Percentiles rank a stretch among this genome's conserved stretches.
Conservation (phyloP, 2,888 invertebrate species). For the Abscondita cerata region DNA sequence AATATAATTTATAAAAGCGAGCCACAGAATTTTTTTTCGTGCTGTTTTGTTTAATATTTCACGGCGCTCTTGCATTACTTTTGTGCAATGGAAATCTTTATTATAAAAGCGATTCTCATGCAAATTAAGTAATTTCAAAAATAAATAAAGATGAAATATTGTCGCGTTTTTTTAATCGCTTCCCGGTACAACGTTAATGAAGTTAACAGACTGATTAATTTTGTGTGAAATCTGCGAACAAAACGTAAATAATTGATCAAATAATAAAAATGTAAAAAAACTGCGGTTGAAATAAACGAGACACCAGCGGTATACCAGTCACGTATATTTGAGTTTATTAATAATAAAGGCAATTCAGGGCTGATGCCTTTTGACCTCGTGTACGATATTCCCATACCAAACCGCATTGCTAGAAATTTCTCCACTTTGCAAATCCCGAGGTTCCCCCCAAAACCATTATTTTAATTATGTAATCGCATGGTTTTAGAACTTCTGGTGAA, state of each 20-base stretch:
- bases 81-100: too few species aligned
- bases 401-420: slow-evolving; percentile 6
- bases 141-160: too few species aligned
- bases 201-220: too few species aligned
- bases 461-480: slow-evolving; percentile 12
- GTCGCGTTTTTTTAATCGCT: too few species aligned
- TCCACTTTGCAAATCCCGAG: slow-evolving; percentile 10
- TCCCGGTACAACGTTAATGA: too few species aligned
- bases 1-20: too few species aligned
- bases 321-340: slow-evolving; percentile 24
- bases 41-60: too few species aligned
- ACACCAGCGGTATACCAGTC: slow-evolving; percentile 8
- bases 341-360: slow-evolving; percentile 23
- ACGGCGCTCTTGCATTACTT: too few species aligned
- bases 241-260: slow-evolving; percentile 9
- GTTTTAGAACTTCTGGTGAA: slow-evolving; percentile 15
- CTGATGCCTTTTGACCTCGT: slow-evolving; percentile 16
- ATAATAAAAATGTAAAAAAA: slow-evolving; percentile 7
- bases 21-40: too few species aligned
- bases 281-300: slow-evolving; percentile 7
- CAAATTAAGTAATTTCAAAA: too few species aligned
- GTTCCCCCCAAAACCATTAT: slow-evolving; percentile 12
- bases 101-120: too few species aligned
- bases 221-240: background rate
- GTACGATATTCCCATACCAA: slow-evolving; percentile 16